A percentile compares a stretch with the other conserved stretches of the same genome.
Conservation (phyloP, 2,888 invertebrate species). For the Lasioglossum villosulum region DNA sequence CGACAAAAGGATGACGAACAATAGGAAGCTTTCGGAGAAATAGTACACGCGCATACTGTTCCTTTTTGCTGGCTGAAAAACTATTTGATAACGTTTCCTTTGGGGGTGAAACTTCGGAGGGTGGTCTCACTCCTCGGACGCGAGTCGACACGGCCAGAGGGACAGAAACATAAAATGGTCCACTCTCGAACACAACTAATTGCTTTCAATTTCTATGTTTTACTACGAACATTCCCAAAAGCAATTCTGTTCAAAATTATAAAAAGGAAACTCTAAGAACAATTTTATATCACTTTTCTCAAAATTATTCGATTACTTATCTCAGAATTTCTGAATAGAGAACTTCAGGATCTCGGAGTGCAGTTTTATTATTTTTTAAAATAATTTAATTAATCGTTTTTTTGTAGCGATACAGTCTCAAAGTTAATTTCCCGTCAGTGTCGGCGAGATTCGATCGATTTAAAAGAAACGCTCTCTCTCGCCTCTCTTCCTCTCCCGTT, state of each 20-base stretch:
- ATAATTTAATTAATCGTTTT: background rate
- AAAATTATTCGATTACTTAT: no score
- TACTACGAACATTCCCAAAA: no score
- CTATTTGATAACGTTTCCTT: background rate
- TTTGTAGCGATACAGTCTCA: background rate
- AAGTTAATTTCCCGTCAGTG: background rate
- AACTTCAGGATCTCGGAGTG: no score
- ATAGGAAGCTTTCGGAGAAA: conserved; percentile 21
- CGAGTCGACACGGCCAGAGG: background rate
- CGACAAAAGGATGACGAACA: background rate
- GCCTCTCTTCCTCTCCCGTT: background rate
- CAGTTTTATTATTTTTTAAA: background rate
- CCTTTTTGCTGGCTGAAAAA: background rate
- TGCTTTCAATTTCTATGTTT: no score
- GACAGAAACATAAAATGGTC: background rate
- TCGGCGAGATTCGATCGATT: background rate
- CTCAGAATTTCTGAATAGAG: no score
- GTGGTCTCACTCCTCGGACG: background rate
- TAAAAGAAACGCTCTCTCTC: background rate
- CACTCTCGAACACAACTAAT: background rate
- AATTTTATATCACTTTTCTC: no score
- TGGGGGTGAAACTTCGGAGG: background rate
- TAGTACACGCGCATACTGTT: background rate
- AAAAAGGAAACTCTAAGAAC: no score
- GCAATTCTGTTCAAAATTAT: no score